These are phyloP conservation scores for Lasioglossum oenotherae DNA, from an alignment of 2,888 invertebrate species.

Conservation along the genomic window DNA sequence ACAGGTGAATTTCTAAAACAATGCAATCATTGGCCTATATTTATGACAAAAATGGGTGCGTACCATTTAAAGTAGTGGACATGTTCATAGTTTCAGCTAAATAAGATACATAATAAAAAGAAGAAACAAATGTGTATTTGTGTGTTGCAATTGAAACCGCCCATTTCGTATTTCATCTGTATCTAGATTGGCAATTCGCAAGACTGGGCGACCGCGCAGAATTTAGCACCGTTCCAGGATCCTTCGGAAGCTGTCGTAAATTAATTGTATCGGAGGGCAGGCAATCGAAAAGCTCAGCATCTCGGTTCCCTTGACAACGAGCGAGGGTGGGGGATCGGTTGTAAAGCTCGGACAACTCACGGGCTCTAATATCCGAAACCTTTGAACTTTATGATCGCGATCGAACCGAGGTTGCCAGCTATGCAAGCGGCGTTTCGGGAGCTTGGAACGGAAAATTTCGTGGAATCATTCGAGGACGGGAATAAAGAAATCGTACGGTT, in stretches of 20 bases:
- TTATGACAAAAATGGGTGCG: no score
- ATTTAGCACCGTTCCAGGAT: not conserved
- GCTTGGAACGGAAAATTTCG: not conserved
- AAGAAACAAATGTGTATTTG: no score
- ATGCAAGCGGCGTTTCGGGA: not conserved
- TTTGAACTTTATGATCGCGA: slow-evolving; percentile 17
- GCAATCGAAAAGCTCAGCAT: slow-evolving; percentile 1
- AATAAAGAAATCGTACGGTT: not conserved
- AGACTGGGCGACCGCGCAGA: not conserved
- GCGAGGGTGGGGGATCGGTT: not conserved
- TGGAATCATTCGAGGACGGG: not conserved
- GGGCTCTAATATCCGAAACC: slow-evolving; percentile 14
- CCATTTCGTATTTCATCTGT: no score
- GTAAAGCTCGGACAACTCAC: slow-evolving; percentile 4
- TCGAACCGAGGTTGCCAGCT: not conserved
- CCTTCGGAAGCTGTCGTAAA: slow-evolving; percentile 6
- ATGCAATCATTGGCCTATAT: no score
- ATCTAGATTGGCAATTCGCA: not conserved
- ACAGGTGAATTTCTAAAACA: no score
- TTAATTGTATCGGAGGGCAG: not conserved
- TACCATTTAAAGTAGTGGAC: no score
- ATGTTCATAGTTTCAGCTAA: no score
- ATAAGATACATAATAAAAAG: no score
- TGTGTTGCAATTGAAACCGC: no score
- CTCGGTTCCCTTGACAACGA: slow-evolving; percentile 3